Base-by-base conservation (phyloP, 2,888 invertebrate species). In the Erynnis tages region DNA sequence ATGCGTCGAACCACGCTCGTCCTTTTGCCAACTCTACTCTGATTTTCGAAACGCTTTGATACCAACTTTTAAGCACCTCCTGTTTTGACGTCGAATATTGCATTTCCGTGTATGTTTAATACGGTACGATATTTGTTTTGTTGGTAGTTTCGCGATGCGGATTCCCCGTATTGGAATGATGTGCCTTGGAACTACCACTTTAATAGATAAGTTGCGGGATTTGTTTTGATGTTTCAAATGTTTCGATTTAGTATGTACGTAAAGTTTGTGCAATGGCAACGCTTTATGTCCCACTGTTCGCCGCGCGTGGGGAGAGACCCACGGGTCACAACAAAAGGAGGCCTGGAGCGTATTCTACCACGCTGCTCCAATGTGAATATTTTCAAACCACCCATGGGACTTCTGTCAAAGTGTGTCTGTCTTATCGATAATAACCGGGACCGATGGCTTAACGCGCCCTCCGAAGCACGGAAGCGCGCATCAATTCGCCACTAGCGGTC, bases 21-120 rank as follows among this genome's bases (percentile, higher is more conserved):
- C 52, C 79, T 78, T 81, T 78, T 84, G 86, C 84, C 67, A 66
- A 82, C 86, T 71, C 73, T 84, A 85, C 86, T 74, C 68, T 76
- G 85, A 83, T 85, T 82, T 81, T 74, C 79, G 80, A 82, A 83
- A 69, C 77, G 82, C 85, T 87, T 87, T 86, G 85, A 85, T 82
- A 79, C 73, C 74, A 87, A 88, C 82, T 86, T 87, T 86, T 85
- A 83, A 85, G 79, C 82, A 79, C 79, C 72, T 73, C 66, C 62
- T 58, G 76, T 83, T 83, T 82, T 79, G 82, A 82, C 79, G 77
- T 80, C 60, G 76, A 77, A 79, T 86, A 85, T 87, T 86, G 84
- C 85, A 80, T 83, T 82, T 77, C 77, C 78, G 69, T 75, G 77
- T 81, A 72, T 76, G 78, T 79, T 76, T 78, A 70, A 58, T 60